These are phyloP conservation scores for Diplazon laetatorius DNA, from an alignment of 2,888 invertebrate genomes.

Conservation along the genomic window DNA sequence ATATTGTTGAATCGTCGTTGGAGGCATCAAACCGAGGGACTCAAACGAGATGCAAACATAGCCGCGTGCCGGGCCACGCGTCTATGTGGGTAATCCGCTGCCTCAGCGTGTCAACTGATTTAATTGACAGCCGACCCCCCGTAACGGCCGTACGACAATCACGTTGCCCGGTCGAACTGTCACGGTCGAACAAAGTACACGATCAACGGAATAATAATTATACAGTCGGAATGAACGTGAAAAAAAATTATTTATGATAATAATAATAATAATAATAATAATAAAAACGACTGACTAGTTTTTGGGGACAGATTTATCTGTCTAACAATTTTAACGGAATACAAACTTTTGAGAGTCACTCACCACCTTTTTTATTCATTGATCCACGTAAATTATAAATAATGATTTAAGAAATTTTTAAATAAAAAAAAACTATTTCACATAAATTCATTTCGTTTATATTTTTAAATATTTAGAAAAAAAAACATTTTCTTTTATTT, in stretches of 20 bases:
- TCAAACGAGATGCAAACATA: constrained; percentile 73
- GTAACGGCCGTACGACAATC: constrained; percentile 10
- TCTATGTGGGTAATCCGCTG: constrained; percentile 56
- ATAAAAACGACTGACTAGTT: neutral
- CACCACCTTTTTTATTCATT: neutral
- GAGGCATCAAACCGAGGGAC: no score
- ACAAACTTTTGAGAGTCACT: neutral
- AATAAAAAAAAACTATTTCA: no score
- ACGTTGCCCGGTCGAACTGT: constrained; percentile 54
- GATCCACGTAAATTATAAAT: no score
- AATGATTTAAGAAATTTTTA: neutral
- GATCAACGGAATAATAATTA: constrained; percentile 47
- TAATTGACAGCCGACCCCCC: constrained; percentile 73
- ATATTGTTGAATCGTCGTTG: no score
- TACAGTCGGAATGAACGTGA: constrained; percentile 2
- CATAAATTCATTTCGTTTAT: no score
- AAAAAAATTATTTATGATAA: neutral
- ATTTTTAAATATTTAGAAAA: no score
- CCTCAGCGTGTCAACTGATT: constrained; percentile 67
- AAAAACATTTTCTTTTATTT: no score
- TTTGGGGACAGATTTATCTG: neutral
- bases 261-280: no score
- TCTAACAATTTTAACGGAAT: neutral
- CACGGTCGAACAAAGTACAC: constrained; percentile 61
- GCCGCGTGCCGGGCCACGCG: constrained; percentile 72